phyloP scores from a whole-genome alignment of 2,113 vertebrate genomes.

The Brachyistius frenatus region DNA sequence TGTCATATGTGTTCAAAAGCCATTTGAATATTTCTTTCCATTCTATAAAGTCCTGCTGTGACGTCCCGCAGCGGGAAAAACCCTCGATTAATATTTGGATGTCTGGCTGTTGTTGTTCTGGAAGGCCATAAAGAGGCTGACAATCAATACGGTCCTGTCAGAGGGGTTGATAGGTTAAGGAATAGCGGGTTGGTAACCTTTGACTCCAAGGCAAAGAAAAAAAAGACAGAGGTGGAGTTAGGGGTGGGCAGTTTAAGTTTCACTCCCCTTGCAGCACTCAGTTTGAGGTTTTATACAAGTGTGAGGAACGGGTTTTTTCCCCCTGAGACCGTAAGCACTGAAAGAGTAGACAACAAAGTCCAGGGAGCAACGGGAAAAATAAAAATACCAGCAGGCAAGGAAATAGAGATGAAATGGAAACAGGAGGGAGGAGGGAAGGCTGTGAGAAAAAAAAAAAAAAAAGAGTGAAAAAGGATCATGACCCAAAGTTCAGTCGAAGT shows the following conservation, averaged over 20 bases:
- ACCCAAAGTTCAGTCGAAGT: conserved; percentile 46
- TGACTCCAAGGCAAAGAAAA: conserved; percentile 53
- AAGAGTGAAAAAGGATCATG: conserved; percentile 7
- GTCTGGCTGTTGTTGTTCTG: conserved; percentile 39
- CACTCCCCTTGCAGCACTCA: conserved; percentile 45
- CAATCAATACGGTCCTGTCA: conserved; percentile 58
- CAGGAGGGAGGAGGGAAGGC: conserved; percentile 12
- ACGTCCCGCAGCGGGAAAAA: neutral
- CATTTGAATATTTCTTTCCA: conserved; percentile 53
- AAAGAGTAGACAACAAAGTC: conserved; percentile 19
- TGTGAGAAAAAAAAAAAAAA: conserved; percentile 12
- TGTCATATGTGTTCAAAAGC: conserved; percentile 49
- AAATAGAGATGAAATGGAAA: conserved; percentile 48
- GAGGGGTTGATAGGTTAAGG: conserved; percentile 46
- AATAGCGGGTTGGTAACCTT: conserved; percentile 56
- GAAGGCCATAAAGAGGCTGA: conserved; percentile 36
- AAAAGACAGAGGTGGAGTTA: conserved; percentile 29
- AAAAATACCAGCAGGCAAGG: conserved; percentile 52
- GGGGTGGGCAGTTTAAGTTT: conserved; percentile 51
- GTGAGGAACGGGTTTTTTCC: conserved; percentile 41
- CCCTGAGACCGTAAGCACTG: conserved; percentile 38
- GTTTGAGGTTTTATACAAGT: conserved; percentile 56
- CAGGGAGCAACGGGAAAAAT: conserved; percentile 36
- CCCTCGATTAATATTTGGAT: conserved; percentile 42
- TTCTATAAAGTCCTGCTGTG: conserved; percentile 28